phyloP scores from a whole-genome alignment of 37 sponge, comb jelly and placozoan genomes.

The Crambe crambe region DNA sequence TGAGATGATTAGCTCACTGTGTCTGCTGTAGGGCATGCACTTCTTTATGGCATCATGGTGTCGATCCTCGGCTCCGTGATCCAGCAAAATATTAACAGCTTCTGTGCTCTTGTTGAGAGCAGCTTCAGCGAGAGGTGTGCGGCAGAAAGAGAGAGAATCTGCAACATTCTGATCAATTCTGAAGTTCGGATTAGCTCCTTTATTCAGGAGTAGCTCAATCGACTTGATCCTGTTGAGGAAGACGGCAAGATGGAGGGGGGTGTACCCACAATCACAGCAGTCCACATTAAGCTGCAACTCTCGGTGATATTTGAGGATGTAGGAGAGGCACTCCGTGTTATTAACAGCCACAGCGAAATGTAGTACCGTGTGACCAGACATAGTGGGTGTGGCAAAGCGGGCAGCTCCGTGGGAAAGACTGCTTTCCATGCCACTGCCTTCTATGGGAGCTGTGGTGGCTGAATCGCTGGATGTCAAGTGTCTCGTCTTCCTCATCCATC shows the following conservation, averaged over 20 bases:
- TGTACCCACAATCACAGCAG: constrained; percentile 41
- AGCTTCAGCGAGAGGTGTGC: constrained; percentile 63
- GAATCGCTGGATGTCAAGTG: not conserved
- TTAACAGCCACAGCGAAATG: constrained; percentile 62
- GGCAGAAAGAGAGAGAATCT: not conserved
- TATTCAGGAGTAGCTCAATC: constrained; percentile 30
- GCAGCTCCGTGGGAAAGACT: not conserved
- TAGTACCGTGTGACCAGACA: constrained; percentile 64
- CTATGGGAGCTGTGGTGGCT: not conserved
- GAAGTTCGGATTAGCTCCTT: constrained; percentile 49
- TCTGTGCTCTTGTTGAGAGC: constrained; percentile 14
- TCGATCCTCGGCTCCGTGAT: constrained; percentile 59
- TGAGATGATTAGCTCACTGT: constrained; percentile 11
- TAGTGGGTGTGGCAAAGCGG: constrained; percentile 33
- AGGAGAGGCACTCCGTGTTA: constrained; percentile 26
- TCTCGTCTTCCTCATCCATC: not conserved
- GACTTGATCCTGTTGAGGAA: constrained; percentile 7
- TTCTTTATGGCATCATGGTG: constrained; percentile 52
- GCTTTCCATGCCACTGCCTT: not conserved
- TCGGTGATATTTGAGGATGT: constrained; percentile 26
- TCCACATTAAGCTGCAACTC: constrained; percentile 27
- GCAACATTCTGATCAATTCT: not conserved
- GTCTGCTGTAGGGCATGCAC: constrained; percentile 25
- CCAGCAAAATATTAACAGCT: constrained; percentile 34
- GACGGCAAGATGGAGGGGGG: constrained; percentile 69